Conservation (phyloP, 2,797 vertebrate species). For the Scolopax bukidnonensis region DNA sequence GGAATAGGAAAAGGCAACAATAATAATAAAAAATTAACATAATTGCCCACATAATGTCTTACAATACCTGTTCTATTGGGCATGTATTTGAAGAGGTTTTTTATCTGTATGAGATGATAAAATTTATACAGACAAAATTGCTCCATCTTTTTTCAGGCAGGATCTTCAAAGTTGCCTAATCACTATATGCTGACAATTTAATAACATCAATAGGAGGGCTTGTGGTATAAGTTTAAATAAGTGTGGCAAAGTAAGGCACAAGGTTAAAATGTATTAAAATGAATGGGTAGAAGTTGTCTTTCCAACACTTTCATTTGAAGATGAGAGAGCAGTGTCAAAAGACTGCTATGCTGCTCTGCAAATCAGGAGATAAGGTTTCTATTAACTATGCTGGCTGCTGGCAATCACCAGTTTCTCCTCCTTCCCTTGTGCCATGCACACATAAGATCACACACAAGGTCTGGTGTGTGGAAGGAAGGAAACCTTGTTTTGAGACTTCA, state of each 20-base stretch:
- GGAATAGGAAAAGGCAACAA: not conserved
- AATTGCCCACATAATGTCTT: not conserved
- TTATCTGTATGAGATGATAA: not conserved
- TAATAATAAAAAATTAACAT: not conserved
- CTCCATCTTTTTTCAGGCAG: not conserved
- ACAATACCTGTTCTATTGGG: not conserved
- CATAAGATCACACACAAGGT: not conserved
- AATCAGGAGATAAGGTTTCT: not conserved
- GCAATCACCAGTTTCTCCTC: not conserved
- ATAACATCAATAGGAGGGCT: not conserved
- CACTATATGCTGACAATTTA: not conserved
- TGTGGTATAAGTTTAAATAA: not conserved
- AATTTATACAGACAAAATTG: not conserved
- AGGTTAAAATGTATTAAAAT: constrained; percentile 20
- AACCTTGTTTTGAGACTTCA: not conserved
- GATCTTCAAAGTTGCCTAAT: not conserved
- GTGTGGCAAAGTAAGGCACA: not conserved
- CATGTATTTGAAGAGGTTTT: not conserved
- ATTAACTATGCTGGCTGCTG: not conserved
- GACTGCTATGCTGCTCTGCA: not conserved
- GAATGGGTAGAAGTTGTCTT: not conserved
- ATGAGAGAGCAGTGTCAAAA: not conserved
- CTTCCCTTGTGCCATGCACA: not conserved
- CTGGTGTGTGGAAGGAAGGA: not conserved
- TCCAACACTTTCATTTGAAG: not conserved